A percentile compares a stretch with the other conserved stretches of the same genome.
phyloP scores from a whole-genome alignment of 2,113 vertebrate genomes.

The Mirounga angustirostris region DNA sequence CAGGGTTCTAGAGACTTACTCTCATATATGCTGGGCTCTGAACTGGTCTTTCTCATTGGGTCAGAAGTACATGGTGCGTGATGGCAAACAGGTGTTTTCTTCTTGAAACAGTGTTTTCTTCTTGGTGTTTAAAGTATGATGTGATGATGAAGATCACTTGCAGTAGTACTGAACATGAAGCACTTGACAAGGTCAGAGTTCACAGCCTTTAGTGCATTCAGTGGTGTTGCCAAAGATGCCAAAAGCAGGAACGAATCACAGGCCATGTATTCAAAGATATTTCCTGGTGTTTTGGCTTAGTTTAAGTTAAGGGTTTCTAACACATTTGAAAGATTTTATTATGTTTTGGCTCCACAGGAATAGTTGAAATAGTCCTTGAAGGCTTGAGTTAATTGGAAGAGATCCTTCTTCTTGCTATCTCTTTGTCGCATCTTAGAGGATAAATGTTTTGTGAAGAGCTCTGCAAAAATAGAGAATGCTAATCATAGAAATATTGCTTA shows the following conservation, averaged over 20 bases:
- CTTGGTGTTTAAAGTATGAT: neutral
- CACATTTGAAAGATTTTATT: neutral
- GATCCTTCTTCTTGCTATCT: neutral
- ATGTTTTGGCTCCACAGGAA: neutral
- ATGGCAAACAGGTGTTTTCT: neutral
- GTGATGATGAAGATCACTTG: neutral
- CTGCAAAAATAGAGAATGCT: neutral
- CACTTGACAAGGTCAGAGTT: conserved; percentile 16
- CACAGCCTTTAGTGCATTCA: neutral
- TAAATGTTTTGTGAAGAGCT: conserved; percentile 2
- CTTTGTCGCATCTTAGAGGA: neutral
- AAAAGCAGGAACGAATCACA: conserved; percentile 12
- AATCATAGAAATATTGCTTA: neutral
- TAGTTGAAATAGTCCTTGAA: conserved; percentile 28
- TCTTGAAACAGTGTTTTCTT: neutral
- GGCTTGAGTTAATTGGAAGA: neutral
- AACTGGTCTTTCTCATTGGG: neutral
- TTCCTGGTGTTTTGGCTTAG: neutral
- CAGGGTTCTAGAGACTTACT: neutral
- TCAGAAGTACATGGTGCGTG: neutral
- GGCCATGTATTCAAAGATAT: neutral
- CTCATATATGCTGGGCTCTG: neutral
- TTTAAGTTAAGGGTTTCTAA: conserved; percentile 38
- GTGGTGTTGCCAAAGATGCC: neutral
- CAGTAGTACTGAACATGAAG: neutral